Percentiles rank a stretch among this genome's conserved stretches.
Evolutionary conservation across 2,113 vertebrate genomes (phyloP).

Genomic region (Paramormyrops kingsleyae): DNA sequence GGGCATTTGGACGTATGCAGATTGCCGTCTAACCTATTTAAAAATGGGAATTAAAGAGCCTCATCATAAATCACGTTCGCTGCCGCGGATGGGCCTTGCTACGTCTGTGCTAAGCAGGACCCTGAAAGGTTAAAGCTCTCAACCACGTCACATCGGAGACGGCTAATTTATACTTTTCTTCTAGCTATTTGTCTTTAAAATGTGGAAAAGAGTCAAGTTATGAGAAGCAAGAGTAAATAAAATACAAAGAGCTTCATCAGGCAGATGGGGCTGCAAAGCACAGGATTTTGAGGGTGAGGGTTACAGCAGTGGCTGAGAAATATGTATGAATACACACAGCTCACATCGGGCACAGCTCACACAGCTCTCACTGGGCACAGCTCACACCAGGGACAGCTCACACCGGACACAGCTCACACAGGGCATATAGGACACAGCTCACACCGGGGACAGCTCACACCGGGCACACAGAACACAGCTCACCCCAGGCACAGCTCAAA

Average conservation of each 20-base stretch:
- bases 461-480: not conserved
- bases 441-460: not conserved
- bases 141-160: slow-evolving; percentile 98
- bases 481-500: not conserved
- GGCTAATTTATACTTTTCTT: slow-evolving; percentile 99
- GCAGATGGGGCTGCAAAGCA: not conserved
- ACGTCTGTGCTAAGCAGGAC: slow-evolving; percentile 92
- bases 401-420: too few species aligned
- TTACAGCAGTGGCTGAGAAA: not conserved
- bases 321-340: not conserved
- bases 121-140: slow-evolving; percentile 99
- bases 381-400: too few species aligned
- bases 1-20: slow-evolving; percentile 86
- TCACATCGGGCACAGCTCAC: not conserved
- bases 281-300: not conserved
- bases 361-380: too few species aligned
- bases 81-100: slow-evolving; percentile 81
- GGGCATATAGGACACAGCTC: too few species aligned
- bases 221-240: slow-evolving; percentile 87
- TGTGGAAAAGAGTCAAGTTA: slow-evolving; percentile 80
- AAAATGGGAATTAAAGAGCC: slow-evolving; percentile 99
- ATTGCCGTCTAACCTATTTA: slow-evolving; percentile 87
- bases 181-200: slow-evolving; percentile 91
- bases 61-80: slow-evolving; percentile 91
- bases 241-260: slow-evolving; percentile 52